A percentile compares a stretch with the other conserved stretches of the same genome.
Conservation (phyloP, 2,888 invertebrate species). For the Apodemia hepburni region DNA sequence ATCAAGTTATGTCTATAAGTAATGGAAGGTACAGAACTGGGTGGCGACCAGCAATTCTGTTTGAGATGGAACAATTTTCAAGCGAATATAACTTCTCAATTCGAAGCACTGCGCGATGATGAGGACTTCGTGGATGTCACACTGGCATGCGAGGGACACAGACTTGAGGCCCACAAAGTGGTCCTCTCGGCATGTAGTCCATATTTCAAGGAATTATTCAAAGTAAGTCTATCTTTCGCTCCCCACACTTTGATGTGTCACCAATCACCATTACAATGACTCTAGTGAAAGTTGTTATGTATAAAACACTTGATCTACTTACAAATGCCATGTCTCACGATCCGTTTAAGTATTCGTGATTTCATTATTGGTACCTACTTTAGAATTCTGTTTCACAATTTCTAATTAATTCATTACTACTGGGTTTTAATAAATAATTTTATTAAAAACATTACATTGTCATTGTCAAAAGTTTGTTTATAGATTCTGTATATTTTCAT, state of each 20-base stretch:
- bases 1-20: slow-evolving; percentile 81
- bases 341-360: slow-evolving; percentile 80
- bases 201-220: slow-evolving; percentile 92
- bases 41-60: slow-evolving; percentile 92
- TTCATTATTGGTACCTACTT: slow-evolving; percentile 78
- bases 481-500: slow-evolving; percentile 2
- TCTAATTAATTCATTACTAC: slow-evolving; percentile 75
- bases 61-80: slow-evolving; percentile 95
- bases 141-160: slow-evolving; percentile 91
- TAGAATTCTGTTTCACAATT: slow-evolving; percentile 77
- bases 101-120: slow-evolving; percentile 90
- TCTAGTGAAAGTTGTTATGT: slow-evolving; percentile 81
- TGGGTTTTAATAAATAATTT: slow-evolving; percentile 38
- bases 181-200: slow-evolving; percentile 93
- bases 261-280: slow-evolving; percentile 81
- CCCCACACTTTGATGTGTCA: slow-evolving; percentile 80
- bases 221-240: slow-evolving; percentile 84
- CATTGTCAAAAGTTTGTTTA: slow-evolving; percentile 19
- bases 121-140: slow-evolving; percentile 95
- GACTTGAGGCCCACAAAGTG: slow-evolving; percentile 92
- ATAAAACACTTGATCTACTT: slow-evolving; percentile 80
- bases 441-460: slow-evolving; percentile 28
- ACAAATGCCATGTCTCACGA: slow-evolving; percentile 80
- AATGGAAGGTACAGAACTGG: slow-evolving; percentile 81
- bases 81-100: slow-evolving; percentile 92